A percentile compares a stretch with the other conserved stretches of the same genome.
phyloP scores from a whole-genome alignment of 2,888 invertebrate species.

The Leucophenga montana region DNA sequence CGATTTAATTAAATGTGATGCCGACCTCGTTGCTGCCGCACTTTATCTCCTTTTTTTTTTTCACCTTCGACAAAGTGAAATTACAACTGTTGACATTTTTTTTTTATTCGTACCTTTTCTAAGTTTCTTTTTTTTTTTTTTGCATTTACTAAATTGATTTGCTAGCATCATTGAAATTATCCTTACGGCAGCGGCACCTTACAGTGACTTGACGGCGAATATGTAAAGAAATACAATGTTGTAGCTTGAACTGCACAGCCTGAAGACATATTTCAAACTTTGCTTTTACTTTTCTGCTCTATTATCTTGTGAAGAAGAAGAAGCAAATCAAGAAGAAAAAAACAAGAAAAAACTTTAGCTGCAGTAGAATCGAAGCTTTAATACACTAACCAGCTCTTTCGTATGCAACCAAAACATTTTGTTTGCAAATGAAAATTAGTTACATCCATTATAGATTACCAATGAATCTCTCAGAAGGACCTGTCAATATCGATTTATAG shows the following conservation, averaged over 20 bases:
- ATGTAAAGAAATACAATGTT: background rate
- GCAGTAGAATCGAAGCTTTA: too few species aligned
- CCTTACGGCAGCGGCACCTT: background rate
- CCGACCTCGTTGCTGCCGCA: background rate
- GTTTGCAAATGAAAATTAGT: too few species aligned
- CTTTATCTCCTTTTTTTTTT: background rate
- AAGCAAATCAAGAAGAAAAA: too few species aligned
- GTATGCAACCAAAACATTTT: too few species aligned
- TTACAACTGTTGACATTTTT: background rate
- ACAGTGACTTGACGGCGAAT: background rate
- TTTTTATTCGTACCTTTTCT: background rate
- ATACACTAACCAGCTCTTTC: too few species aligned
- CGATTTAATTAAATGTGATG: constrained; percentile 26
- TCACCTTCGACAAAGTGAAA: background rate
- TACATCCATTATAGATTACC: too few species aligned
- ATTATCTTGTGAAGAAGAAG: too few species aligned
- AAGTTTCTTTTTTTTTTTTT: background rate
- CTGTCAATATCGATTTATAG: too few species aligned
- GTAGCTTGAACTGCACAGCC: background rate
- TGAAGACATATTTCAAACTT: background rate
- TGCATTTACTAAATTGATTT: constrained; percentile 1
- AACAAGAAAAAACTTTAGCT: too few species aligned
- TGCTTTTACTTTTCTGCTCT: background rate
- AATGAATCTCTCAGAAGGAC: too few species aligned
- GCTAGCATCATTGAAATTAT: too few species aligned